Base-by-base conservation (phyloP, 2,797 vertebrate genomes). In the Pampus argenteus region DNA sequence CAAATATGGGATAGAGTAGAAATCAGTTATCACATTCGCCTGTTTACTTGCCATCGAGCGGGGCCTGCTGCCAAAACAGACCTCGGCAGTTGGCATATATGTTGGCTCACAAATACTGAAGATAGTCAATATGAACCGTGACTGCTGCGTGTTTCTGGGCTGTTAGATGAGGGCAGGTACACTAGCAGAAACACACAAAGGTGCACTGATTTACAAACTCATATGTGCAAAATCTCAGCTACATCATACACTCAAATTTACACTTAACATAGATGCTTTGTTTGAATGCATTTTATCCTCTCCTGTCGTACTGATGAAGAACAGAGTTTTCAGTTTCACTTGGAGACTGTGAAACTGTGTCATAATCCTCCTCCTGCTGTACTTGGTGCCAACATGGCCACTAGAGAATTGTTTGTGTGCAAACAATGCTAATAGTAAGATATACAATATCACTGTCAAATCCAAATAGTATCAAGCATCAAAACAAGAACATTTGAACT, bases 21-120 rank as follows among this genome's bases (percentile, higher is more conserved):
- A 82, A 81, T 79, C 52, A 76, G 25, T 83, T 66, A 81, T 82
- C 77, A 62, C 74, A 70, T 67, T 71, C 58, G 75, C 45, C 28
- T 79, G 73, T 84, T 84, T 60, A 73, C 57, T 75, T 50, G 61
- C 29, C 56, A 61, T 76, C 57, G 71, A 73, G 70, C 58, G 25
- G 78, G 54, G 50, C 71, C 52, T 36, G 4, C 65, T 72, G 76
- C 83, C 77, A 85, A 76, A 80, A 22, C 55, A 79, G 56, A 61
- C 48, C 67, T 77, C 59, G 71, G 76, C 79, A 68, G 56, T 38
- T 74, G 74, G 73, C 28, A 49, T 62, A 49, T 62, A 49, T 7
- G 42, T 34, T 18, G 34, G 50, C 44, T 64, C 48, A 34, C 38
- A 66, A 70, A 73, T 11, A 58, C 59, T 36, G 47, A 15, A 38